Evolutionary conservation across 2,797 vertebrate genomes (phyloP), one percentile per base, ranked within the genome.

Genomic region (Pangasius djambal): DNA sequence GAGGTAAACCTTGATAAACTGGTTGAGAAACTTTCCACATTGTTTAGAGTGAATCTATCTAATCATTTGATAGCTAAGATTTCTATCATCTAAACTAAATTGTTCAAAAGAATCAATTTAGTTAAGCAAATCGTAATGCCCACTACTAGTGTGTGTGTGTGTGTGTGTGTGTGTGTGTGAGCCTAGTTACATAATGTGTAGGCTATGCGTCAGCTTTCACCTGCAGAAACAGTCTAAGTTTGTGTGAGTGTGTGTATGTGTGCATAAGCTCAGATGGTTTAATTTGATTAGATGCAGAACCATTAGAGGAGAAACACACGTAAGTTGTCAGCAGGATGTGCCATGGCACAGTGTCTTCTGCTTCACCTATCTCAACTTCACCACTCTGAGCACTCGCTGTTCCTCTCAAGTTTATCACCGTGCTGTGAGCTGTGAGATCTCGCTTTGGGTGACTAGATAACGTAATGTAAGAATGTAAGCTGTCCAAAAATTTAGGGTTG

Each of bases 131-230:
- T 40, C 40, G 4, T 40, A 40, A 40, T 40, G 40, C 40, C 40
- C 40, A 40, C 40, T 40, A 40, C 40, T 40, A 40, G 28, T 20
- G 3, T 55, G 50, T 79, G 50, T 79, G 50, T 55, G 25, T 18
- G 8, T 34, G 52, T 77, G 44, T 2, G 69, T 31, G 31, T 37
- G 18, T 6, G 78, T 5, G 20, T 0, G 18, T 12, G 8, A 2
- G 18, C 18, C 12, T 59, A 57, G 9, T 59, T 81, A 81, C 3
- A 82, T 61, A 82, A 61, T 25, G 22, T 61, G 20, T 82, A 61
- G 79, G 79, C 79, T 55, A 79, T 79, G 77, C 50, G 28, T 79
- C 77, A 79, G 50, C 15, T 9, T 25, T 40, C 34, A 82, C 55
- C 78, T 59, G 31, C 78, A 82, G 78, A 40, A 61, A 82, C 6